Conservation (phyloP, 2,113 vertebrate species). For the Gymnarchus niloticus region DNA sequence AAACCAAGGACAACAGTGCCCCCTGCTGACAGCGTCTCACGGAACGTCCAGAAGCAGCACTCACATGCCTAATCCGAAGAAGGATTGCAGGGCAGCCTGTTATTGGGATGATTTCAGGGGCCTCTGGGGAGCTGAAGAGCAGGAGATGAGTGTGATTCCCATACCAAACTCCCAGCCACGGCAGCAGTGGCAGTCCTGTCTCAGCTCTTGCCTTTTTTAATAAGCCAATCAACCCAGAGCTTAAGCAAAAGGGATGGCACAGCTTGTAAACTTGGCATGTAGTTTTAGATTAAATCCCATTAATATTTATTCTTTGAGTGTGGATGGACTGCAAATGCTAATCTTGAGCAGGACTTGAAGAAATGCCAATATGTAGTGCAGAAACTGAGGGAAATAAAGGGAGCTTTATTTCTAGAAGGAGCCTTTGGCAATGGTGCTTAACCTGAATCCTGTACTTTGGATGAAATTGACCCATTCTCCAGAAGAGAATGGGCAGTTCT, state of each 20-base stretch:
- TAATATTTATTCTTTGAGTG: background rate
- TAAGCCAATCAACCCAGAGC: background rate
- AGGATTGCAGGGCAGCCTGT: background rate
- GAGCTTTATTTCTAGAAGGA: background rate
- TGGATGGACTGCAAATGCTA: background rate
- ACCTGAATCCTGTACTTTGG: background rate
- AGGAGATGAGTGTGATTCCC: background rate
- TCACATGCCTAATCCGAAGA: background rate
- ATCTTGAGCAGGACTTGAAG: background rate
- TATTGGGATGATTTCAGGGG: background rate
- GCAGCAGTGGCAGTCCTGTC: background rate
- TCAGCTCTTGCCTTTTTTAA: background rate
- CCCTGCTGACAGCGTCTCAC: background rate
- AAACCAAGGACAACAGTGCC: background rate
- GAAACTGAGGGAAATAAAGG: background rate
- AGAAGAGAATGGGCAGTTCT: background rate
- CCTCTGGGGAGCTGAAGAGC: background rate
- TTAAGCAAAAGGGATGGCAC: background rate
- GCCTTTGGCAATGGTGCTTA: background rate
- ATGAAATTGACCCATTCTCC: background rate
- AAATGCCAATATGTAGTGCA: background rate
- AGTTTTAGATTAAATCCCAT: background rate
- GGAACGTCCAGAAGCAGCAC: background rate
- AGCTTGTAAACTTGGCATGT: background rate
- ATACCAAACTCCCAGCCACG: background rate